These are phyloP conservation scores for Sitta europaea DNA, from an alignment of 2,113 vertebrate genomes.

Conservation along the genomic window DNA sequence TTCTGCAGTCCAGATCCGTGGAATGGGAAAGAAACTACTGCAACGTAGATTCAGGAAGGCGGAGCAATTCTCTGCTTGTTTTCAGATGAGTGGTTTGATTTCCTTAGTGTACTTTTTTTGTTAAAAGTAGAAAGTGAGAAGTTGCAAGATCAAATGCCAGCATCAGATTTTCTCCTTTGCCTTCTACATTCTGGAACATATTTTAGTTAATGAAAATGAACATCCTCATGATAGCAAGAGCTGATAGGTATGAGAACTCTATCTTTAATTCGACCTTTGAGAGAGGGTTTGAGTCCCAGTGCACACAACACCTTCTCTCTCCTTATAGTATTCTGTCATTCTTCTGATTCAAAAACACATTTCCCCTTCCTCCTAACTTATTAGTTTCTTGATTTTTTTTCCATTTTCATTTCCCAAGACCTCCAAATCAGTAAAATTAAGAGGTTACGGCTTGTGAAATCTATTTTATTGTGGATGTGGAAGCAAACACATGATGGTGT, in stretches of 20 bases:
- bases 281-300: not conserved
- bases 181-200: not conserved
- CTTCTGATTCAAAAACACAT: not conserved
- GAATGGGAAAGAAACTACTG: not conserved
- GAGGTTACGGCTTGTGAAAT: accelerated
- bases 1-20: not conserved
- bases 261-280: not conserved
- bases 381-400: not conserved
- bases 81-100: not conserved
- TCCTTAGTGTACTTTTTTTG: not conserved
- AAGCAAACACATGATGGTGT: not conserved
- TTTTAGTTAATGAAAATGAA: not conserved
- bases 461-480: not conserved
- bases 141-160: not conserved
- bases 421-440: not conserved
- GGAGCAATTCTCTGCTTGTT: not conserved
- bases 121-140: not conserved
- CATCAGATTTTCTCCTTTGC: not conserved
- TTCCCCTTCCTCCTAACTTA: not conserved
- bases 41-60: not conserved
- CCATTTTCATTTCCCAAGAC: not conserved
- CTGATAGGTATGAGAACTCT: not conserved
- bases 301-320: not conserved
- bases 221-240: not conserved
- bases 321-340: not conserved